Percentiles rank a stretch among this genome's conserved stretches.
These are phyloP conservation scores for Dicaeum eximium DNA, from an alignment of 2,113 vertebrate species.

Conservation along the genomic window DNA sequence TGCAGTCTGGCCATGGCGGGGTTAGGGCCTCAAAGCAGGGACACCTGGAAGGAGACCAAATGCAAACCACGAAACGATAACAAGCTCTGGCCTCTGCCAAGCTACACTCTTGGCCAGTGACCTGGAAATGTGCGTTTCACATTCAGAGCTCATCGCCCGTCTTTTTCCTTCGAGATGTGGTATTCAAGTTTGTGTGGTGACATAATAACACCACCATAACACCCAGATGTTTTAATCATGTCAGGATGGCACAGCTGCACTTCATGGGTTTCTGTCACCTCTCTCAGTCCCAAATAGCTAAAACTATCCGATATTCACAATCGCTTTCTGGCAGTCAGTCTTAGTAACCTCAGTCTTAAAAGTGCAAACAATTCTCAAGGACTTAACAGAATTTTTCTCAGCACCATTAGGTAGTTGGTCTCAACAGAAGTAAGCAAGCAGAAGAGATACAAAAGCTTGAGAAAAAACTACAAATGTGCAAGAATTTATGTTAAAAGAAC, in stretches of 20 bases:
- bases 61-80: background rate
- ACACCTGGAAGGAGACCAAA: conserved; percentile 12
- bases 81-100: background rate
- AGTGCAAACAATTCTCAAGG: background rate
- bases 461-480: background rate
- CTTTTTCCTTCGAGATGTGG: background rate
- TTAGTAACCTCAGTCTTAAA: background rate
- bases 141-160: background rate
- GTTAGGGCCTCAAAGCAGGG: background rate
- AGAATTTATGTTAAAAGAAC: background rate
- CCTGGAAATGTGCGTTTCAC: conserved; percentile 4
- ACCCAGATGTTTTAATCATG: background rate
- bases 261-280: background rate
- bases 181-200: background rate
- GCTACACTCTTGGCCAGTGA: background rate
- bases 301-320: background rate
- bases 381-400: background rate
- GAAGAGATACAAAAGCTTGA: background rate
- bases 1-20: accelerated
- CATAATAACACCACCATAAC: background rate
- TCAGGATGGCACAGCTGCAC: background rate
- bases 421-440: background rate
- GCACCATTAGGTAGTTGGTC: background rate
- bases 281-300: background rate
- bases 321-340: background rate